Percentiles rank a stretch among this genome's conserved stretches.
Evolutionary conservation across 2,797 vertebrate species (phyloP).

Genomic region (Lagorchestes hirsutus): DNA sequence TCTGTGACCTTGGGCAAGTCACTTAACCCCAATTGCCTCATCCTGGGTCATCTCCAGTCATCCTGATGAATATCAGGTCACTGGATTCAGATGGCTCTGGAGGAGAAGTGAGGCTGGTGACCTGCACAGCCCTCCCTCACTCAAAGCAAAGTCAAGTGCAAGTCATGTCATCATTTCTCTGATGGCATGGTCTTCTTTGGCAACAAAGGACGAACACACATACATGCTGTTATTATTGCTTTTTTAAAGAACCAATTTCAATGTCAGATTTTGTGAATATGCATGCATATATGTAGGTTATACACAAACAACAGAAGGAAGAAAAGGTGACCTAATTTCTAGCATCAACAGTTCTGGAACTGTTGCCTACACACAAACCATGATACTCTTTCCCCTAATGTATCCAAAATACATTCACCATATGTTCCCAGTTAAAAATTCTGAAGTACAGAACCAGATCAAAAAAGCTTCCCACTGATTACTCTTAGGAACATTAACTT

Average conservation of each 20-base stretch:
- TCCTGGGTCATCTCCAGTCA: too few relatives aligned
- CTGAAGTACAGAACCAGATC: slow-evolving; percentile 45
- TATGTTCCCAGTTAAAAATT: slow-evolving; percentile 13
- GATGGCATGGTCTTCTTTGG: too few relatives aligned
- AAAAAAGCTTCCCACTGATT: slow-evolving; percentile 26
- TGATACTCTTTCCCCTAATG: slow-evolving; percentile 21
- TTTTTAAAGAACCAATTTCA: slow-evolving; percentile 50
- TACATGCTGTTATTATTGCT: not conserved
- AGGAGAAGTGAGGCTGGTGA: too few relatives aligned
- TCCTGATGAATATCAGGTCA: too few relatives aligned
- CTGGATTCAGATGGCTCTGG: too few relatives aligned
- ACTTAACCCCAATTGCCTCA: too few relatives aligned
- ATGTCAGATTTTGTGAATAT: slow-evolving; percentile 31
- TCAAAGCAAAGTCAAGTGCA: too few relatives aligned
- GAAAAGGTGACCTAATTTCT: slow-evolving; percentile 56
- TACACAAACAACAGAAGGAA: slow-evolving; percentile 38
- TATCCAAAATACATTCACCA: slow-evolving; percentile 23
- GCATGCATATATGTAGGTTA: not conserved
- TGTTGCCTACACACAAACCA: not conserved
- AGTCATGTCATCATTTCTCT: too few relatives aligned
- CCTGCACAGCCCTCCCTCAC: too few relatives aligned
- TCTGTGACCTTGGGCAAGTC: too few relatives aligned
- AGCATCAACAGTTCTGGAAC: slow-evolving; percentile 41
- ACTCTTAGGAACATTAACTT: slow-evolving; percentile 20
- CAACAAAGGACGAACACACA: too few relatives aligned